Conservation (phyloP, 2,113 vertebrate genomes). For the Ameiurus melas region DNA sequence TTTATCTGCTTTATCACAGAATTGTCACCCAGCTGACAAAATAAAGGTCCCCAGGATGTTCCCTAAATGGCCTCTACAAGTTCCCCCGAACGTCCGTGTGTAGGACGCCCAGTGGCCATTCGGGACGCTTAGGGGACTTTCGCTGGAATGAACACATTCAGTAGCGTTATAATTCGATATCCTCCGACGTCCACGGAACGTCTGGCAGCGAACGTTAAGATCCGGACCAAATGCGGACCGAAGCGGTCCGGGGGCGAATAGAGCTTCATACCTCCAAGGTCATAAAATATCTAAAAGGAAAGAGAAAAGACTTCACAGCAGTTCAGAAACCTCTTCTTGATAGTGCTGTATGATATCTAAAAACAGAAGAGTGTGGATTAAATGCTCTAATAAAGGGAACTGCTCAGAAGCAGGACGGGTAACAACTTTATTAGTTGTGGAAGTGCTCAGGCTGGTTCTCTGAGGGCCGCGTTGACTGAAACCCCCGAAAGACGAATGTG, state of each 20-base stretch:
- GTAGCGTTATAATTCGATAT: no score
- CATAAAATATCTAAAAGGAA: neutral
- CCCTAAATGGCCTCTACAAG: no score
- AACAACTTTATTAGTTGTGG: conserved; percentile 14
- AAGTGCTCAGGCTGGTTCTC: neutral
- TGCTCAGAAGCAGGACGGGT: neutral
- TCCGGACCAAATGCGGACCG: no score
- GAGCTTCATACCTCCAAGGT: neutral
- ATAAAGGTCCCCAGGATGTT: no score
- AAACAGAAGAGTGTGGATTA: neutral
- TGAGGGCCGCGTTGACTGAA: conserved; percentile 3
- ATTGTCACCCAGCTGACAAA: neutral
- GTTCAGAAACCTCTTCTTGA: neutral
- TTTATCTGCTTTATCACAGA: neutral
- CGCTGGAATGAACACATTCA: no score
- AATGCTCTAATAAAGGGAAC: neutral
- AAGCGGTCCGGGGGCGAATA: no score
- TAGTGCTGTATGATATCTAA: neutral
- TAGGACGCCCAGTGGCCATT: no score
- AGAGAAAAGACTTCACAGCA: neutral
- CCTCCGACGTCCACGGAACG: no score
- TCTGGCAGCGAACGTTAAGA: no score
- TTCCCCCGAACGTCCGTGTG: no score
- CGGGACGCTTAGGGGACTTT: no score
- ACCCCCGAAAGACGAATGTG: neutral